Percentiles rank a stretch among this genome's conserved stretches.
phyloP scores from a whole-genome alignment of 2,888 invertebrate genomes.

The Magallana nippona region DNA sequence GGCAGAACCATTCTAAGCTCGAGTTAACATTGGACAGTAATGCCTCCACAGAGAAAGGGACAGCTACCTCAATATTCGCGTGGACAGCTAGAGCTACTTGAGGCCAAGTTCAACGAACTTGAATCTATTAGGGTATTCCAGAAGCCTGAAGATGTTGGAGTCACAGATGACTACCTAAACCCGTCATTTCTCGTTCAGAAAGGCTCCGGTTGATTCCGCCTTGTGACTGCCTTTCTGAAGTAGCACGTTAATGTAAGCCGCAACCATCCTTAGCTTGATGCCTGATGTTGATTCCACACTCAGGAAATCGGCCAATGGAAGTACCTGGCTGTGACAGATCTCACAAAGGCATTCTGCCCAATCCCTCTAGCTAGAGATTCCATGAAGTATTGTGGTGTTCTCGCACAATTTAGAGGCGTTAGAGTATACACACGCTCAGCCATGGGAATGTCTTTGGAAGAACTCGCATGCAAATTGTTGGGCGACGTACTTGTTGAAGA shows the following conservation, averaged over 20 bases:
- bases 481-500: not conserved
- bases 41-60: conserved; percentile 62
- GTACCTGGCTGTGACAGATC: conserved; percentile 47
- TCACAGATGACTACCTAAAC: conserved; percentile 52
- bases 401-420: conserved; percentile 54
- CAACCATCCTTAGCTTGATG: conserved; percentile 54
- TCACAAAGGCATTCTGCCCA: conserved; percentile 50
- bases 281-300: conserved; percentile 53
- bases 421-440: not conserved
- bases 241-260: conserved; percentile 60
- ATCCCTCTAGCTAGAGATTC: conserved; percentile 50
- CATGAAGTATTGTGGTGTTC: conserved; percentile 58
- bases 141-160: conserved; percentile 54
- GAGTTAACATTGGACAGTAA: conserved; percentile 63
- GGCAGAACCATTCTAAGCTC: conserved; percentile 56
- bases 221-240: conserved; percentile 60
- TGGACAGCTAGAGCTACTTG: conserved; percentile 55
- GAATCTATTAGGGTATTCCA: conserved; percentile 55
- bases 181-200: conserved; percentile 56
- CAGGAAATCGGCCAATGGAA: conserved; percentile 57
- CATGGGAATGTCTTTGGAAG: conserved; percentile 63
- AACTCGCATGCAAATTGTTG: conserved; percentile 50
- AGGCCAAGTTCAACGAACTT: conserved; percentile 58
- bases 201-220: conserved; percentile 49
- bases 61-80: conserved; percentile 58